These are phyloP conservation scores for Ips typographus DNA, from an alignment of 1,140 invertebrate genomes.

Conservation along the genomic window DNA sequence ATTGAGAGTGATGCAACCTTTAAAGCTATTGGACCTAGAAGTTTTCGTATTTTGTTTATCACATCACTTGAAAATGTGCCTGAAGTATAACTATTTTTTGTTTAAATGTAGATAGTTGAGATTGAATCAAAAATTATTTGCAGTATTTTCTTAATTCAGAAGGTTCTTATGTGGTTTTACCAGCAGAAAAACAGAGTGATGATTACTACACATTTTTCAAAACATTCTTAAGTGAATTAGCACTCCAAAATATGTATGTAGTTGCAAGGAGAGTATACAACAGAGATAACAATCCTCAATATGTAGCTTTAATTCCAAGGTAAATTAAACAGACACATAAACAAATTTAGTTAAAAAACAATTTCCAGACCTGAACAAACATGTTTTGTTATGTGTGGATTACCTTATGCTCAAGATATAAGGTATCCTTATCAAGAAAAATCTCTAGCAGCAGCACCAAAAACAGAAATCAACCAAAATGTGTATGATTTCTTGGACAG, in stretches of 20 bases:
- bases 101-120: too few species aligned
- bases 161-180: slow-evolving; percentile 31
- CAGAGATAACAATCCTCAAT: slow-evolving; percentile 30
- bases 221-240: slow-evolving; percentile 31
- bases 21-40: slow-evolving; percentile 30
- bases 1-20: slow-evolving; percentile 34
- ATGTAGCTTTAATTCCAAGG: slow-evolving; percentile 34
- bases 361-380: slow-evolving; percentile 4
- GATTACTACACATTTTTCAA: slow-evolving; percentile 23
- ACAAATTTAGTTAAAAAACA: not conserved
- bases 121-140: too few species aligned
- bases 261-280: slow-evolving; percentile 35
- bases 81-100: slow-evolving; percentile 4
- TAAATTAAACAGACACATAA: too few species aligned
- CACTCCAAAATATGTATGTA: slow-evolving; percentile 31
- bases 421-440: slow-evolving; percentile 11
- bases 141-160: slow-evolving; percentile 33
- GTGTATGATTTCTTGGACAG: slow-evolving; percentile 31
- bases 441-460: not conserved
- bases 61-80: slow-evolving; percentile 29
- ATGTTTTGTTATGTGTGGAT: slow-evolving; percentile 15
- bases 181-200: slow-evolving; percentile 17
- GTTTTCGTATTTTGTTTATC: slow-evolving; percentile 35
- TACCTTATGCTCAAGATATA: slow-evolving; percentile 37
- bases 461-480: slow-evolving; percentile 13